A percentile compares a stretch with the other conserved stretches of the same genome.
phyloP scores from a whole-genome alignment of 2,888 invertebrate species.

The Phragmatobia fuliginosa region DNA sequence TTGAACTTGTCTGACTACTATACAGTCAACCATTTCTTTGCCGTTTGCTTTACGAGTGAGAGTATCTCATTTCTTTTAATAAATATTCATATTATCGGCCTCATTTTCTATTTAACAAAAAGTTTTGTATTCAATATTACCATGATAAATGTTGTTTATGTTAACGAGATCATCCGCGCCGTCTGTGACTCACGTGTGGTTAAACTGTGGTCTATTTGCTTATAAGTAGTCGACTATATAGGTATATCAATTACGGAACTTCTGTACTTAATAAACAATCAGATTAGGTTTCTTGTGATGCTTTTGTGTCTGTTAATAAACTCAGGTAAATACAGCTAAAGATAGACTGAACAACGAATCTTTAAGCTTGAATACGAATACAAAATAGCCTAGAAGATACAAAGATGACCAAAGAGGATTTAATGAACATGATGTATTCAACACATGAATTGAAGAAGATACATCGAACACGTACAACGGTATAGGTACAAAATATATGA shows the following conservation, averaged over 20 bases:
- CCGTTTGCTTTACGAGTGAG: slow-evolving; percentile 28
- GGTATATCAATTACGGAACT: slow-evolving; percentile 48
- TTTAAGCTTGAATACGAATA: slow-evolving; percentile 14
- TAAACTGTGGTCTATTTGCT: slow-evolving; percentile 50
- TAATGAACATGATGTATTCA: slow-evolving; percentile 41
- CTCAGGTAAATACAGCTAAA: neutral
- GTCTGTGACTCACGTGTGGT: slow-evolving; percentile 56
- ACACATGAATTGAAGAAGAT: slow-evolving; percentile 39
- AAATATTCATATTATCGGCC: slow-evolving; percentile 33
- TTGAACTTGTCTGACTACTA: slow-evolving; percentile 72
- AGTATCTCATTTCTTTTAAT: slow-evolving; percentile 40
- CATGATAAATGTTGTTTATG: slow-evolving; percentile 46
- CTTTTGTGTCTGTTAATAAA: neutral
- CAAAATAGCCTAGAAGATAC: slow-evolving; percentile 1
- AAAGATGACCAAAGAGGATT: slow-evolving; percentile 17
- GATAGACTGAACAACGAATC: neutral
- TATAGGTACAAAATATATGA: slow-evolving; percentile 48
- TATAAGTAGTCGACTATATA: slow-evolving; percentile 40
- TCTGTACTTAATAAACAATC: slow-evolving; percentile 6
- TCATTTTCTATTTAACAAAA: slow-evolving; percentile 23
- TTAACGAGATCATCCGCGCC: slow-evolving; percentile 42
- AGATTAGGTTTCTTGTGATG: slow-evolving; percentile 4
- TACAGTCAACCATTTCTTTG: slow-evolving; percentile 52
- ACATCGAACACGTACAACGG: slow-evolving; percentile 45
- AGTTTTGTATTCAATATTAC: slow-evolving; percentile 27